Conservation (phyloP, 2,113 vertebrate genomes). For the Acrocephalus arundinaceus region DNA sequence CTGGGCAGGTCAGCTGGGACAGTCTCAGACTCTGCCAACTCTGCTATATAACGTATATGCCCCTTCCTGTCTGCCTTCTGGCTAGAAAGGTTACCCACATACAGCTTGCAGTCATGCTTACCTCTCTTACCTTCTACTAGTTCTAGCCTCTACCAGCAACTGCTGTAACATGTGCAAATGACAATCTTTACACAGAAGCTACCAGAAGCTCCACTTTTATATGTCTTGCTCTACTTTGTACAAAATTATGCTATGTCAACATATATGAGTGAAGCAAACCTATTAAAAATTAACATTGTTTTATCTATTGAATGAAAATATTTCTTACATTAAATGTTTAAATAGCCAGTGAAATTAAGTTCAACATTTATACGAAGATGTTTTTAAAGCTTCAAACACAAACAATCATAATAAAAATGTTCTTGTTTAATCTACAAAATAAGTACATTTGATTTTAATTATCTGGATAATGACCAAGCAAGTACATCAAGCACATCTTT, state of each 20-base stretch:
- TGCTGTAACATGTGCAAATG: neutral
- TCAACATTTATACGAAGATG: slow-evolving; percentile 58
- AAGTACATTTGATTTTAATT: slow-evolving; percentile 83
- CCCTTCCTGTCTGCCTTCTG: neutral
- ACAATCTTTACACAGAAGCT: neutral
- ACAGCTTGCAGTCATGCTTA: accelerated
- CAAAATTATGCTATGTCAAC: slow-evolving; percentile 3
- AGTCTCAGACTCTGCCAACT: neutral
- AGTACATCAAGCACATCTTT: slow-evolving; percentile 76
- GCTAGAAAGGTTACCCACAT: neutral
- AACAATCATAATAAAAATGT: slow-evolving; percentile 77
- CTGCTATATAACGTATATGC: neutral
- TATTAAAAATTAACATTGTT: slow-evolving; percentile 55
- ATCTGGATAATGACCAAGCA: slow-evolving; percentile 76
- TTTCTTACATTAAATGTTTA: slow-evolving; percentile 65
- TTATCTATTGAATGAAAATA: slow-evolving; percentile 21
- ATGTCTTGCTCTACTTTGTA: neutral
- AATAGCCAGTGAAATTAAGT: slow-evolving; percentile 66
- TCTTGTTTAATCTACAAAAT: slow-evolving; percentile 78
- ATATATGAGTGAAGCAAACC: slow-evolving; percentile 8
- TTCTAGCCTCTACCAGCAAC: neutral
- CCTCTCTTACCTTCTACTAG: neutral
- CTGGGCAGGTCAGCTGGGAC: neutral
- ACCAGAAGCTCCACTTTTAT: neutral
- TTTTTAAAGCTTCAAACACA: slow-evolving; percentile 73